These are phyloP conservation scores for Leucophora obtusa DNA, from an alignment of 2,888 invertebrate genomes.

Conservation along the genomic window DNA sequence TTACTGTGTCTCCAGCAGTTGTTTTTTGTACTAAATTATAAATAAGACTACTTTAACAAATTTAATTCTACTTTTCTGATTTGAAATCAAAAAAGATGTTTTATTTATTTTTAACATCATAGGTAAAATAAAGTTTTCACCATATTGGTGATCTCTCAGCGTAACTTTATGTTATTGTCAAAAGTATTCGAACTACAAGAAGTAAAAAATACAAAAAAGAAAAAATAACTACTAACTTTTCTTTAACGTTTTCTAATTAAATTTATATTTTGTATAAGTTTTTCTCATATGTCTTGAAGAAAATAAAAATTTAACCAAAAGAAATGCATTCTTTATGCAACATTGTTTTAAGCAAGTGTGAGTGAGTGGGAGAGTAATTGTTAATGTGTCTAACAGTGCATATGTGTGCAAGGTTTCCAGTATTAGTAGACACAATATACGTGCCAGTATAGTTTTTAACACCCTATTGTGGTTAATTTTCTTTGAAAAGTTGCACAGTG, in stretches of 20 bases:
- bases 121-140: slow-evolving; percentile 45
- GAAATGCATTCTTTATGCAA: slow-evolving; percentile 23
- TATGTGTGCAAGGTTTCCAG: not conserved
- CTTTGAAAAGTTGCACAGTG: not conserved
- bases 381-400: not conserved
- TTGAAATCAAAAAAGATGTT: too few relatives aligned
- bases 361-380: too few relatives aligned
- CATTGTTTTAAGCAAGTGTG: not conserved
- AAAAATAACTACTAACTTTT: slow-evolving; percentile 32
- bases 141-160: slow-evolving; percentile 45
- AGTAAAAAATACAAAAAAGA: too few relatives aligned
- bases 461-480: not conserved
- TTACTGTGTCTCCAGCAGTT: too few relatives aligned
- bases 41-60: too few relatives aligned
- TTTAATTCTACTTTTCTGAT: too few relatives aligned
- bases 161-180: slow-evolving; percentile 48
- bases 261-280: slow-evolving; percentile 49
- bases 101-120: slow-evolving; percentile 13
- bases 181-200: slow-evolving; percentile 30
- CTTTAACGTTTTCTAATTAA: slow-evolving; percentile 58
- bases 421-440: not conserved
- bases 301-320: slow-evolving; percentile 6
- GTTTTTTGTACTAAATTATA: too few relatives aligned
- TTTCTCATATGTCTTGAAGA: slow-evolving; percentile 33
- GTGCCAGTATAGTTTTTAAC: too few relatives aligned